Base-by-base conservation (phyloP, 2,113 vertebrate genomes). In the Tonatia bakeri region DNA sequence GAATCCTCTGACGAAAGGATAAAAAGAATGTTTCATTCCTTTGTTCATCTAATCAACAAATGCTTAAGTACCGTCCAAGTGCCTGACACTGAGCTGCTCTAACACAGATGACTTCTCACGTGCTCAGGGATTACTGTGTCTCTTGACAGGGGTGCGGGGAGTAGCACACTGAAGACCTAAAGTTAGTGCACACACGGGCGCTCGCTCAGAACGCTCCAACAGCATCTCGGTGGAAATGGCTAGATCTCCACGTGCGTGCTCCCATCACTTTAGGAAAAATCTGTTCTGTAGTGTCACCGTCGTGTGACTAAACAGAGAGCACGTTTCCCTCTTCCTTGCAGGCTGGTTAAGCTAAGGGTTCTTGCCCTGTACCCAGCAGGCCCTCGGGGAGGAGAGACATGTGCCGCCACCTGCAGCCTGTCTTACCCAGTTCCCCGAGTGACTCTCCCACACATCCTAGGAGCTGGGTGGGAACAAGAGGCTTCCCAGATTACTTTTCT, bases 1-100 rank as follows among this genome's bases (percentile, higher is more conserved):
- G 79, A 70, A 65, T 77, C 19, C 72, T 80, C 65, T 50, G 86
- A 26, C 20, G 88, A 43, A 64, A 79, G 75, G 59, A 95, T 36
- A 36, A 94, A 75, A 45, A 31, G 24, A 76, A 28, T 75, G 20
- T 80, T 94, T 82, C 20, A 86, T 93, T 79, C 14, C 56, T 79
- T 91, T 96, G 36, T 70, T 87, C 38, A 69, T 82, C 50, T 22
- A 26, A 33, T 92, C 61, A 61, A 14, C 91, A 93, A 70, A 43
- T 85, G 38, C 33, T 76, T 54, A 76, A 72, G 26, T 40, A 20
- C 9, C 50, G 69, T 81, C 59, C 31, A 20, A 15, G 73, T 69
- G 43, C 70, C 52, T 40, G 84, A 19, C 56, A 38, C 13, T 47
- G 75, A 89, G 40, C 79, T n/a, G 0, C 19, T 82, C 0, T 28